Conservation (phyloP, 2,888 invertebrate species). For the Apotomis betuletana region DNA sequence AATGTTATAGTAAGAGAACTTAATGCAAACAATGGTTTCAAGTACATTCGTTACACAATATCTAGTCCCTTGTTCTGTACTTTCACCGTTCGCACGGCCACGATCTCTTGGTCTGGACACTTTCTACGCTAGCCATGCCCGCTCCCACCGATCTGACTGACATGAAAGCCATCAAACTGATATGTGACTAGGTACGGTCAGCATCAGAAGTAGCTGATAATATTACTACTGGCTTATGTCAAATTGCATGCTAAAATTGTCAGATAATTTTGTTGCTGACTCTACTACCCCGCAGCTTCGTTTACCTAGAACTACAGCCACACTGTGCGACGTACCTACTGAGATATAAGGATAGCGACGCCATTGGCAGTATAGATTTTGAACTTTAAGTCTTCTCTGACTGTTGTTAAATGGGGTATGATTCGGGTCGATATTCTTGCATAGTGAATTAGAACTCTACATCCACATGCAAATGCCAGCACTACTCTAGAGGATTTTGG, state of each 20-base stretch:
- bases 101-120: constrained; percentile 58
- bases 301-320: background rate
- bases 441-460: too few relatives aligned
- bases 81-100: constrained; percentile 73
- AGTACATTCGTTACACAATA: constrained; percentile 42
- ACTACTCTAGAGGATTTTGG: too few relatives aligned
- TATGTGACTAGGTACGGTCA: constrained; percentile 32
- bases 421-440: too few relatives aligned
- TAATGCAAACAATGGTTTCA: constrained; percentile 37
- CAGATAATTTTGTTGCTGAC: too few relatives aligned
- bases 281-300: background rate
- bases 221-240: too few relatives aligned
- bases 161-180: constrained; percentile 38
- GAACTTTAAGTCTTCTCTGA: too few relatives aligned
- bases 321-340: background rate
- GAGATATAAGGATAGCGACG: too few relatives aligned
- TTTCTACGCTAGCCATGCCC: constrained; percentile 64
- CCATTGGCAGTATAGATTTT: too few relatives aligned
- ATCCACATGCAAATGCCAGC: too few relatives aligned
- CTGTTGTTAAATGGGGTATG: too few relatives aligned
- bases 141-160: constrained; percentile 25
- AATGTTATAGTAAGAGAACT: constrained; percentile 21
- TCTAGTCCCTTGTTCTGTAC: constrained; percentile 58
- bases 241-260: too few relatives aligned
- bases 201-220: too few relatives aligned